Percentiles rank a stretch among this genome's conserved stretches.
phyloP scores from a whole-genome alignment of 2,888 invertebrate species.

The Coenonympha arcania region DNA sequence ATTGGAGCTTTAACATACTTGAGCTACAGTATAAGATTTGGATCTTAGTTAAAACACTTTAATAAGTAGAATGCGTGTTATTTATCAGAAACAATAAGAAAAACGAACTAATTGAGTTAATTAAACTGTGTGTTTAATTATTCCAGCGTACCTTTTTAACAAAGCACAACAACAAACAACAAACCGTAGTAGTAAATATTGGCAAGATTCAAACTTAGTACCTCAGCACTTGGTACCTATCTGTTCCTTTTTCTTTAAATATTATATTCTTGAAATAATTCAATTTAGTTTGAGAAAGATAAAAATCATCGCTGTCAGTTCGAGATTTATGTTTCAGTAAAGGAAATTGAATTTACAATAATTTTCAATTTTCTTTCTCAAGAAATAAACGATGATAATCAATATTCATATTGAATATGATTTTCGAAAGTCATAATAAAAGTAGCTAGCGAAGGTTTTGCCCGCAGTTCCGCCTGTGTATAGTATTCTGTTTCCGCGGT shows the following conservation, averaged over 20 bases:
- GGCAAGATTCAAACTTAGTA: too few relatives aligned
- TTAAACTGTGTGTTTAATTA: too few relatives aligned
- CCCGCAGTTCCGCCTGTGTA: background rate
- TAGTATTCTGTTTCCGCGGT: too few relatives aligned
- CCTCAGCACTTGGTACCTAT: background rate
- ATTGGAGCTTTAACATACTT: too few relatives aligned
- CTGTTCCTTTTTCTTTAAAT: background rate
- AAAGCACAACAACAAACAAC: too few relatives aligned
- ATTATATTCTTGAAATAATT: background rate
- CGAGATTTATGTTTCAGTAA: slow-evolving; percentile 3
- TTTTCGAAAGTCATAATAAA: background rate
- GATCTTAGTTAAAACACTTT: too few relatives aligned
- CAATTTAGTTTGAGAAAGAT: background rate
- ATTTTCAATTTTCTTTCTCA: background rate
- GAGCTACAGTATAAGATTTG: too few relatives aligned
- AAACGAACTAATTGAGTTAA: too few relatives aligned
- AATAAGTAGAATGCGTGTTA: too few relatives aligned
- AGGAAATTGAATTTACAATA: slow-evolving; percentile 7
- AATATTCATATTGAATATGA: background rate
- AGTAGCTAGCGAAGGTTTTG: background rate
- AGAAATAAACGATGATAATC: background rate
- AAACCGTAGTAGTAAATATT: too few relatives aligned
- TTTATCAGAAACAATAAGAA: too few relatives aligned
- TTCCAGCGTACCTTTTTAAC: too few relatives aligned
- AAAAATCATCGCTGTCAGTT: background rate